Evolutionary conservation across 2,888 invertebrate genomes (phyloP).

Genomic region (Hololepta plana): DNA sequence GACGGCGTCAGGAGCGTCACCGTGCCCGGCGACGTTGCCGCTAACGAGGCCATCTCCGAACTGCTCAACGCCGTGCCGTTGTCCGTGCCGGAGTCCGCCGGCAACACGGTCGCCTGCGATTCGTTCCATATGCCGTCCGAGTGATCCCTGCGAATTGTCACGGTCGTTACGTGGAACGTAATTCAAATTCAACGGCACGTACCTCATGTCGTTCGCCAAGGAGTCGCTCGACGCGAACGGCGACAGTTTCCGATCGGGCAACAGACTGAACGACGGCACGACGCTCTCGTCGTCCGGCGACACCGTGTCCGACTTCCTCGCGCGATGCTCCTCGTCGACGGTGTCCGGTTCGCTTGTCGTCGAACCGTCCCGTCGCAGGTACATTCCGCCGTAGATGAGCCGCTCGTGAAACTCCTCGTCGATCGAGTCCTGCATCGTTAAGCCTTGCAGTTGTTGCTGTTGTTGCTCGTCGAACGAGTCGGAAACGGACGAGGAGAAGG

Average conservation of each 20-base stretch:
- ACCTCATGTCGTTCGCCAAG: conserved; percentile 53
- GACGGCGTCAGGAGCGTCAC: conserved; percentile 55
- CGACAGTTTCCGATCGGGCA: conserved; percentile 36
- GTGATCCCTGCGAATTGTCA: conserved; percentile 64
- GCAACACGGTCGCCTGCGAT: conserved; percentile 69
- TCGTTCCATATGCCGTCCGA: conserved; percentile 82
- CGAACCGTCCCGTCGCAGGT: conserved; percentile 40
- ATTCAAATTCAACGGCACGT: conserved; percentile 5
- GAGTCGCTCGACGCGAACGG: conserved; percentile 74
- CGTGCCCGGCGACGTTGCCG: conserved; percentile 32
- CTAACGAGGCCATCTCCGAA: conserved; percentile 25
- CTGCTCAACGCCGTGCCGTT: conserved; percentile 39
- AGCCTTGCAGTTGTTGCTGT: conserved; percentile 16
- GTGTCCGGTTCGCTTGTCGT: conserved; percentile 22
- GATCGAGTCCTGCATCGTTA: conserved; percentile 27
- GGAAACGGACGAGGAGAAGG: too few relatives aligned
- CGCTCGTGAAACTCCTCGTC: conserved; percentile 69
- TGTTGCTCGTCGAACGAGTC: conserved; percentile 18
- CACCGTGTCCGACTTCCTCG: conserved; percentile 16
- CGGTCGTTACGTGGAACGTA: background rate
- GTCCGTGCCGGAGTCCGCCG: conserved; percentile 50
- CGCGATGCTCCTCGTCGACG: conserved; percentile 7
- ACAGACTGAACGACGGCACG: conserved; percentile 25
- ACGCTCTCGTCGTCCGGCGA: conserved; percentile 32
- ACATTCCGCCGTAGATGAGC: conserved; percentile 56